Conservation (phyloP, 2,888 invertebrate species). For the Drosophila bunnanda region DNA sequence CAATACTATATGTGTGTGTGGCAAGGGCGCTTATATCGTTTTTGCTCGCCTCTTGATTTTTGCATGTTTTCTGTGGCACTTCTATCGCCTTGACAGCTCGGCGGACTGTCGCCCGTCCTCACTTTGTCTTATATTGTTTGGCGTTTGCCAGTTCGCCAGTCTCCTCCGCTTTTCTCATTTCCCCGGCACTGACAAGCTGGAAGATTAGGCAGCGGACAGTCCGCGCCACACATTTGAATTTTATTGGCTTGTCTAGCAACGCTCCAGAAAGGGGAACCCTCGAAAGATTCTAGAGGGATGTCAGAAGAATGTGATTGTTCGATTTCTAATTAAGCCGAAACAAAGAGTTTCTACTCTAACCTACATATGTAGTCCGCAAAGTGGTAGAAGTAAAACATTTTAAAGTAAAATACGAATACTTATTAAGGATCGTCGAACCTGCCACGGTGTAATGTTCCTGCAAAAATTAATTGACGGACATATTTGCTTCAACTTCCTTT, state of each 20-base stretch:
- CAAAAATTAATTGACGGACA: too few species aligned
- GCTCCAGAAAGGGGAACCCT: conserved; percentile 3
- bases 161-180: conserved; percentile 46
- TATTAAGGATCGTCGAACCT: too few species aligned
- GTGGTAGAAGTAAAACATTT: too few species aligned
- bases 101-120: conserved; percentile 51
- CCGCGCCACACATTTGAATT: conserved; percentile 83
- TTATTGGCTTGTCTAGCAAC: conserved; percentile 83
- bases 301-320: background rate
- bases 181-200: conserved; percentile 61
- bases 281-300: background rate
- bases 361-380: too few species aligned
- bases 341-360: background rate
- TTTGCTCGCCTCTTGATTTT: conserved; percentile 53
- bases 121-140: conserved; percentile 70
- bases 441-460: too few species aligned
- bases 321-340: background rate
- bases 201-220: conserved; percentile 67
- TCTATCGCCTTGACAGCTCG: conserved; percentile 67
- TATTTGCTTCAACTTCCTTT: too few species aligned
- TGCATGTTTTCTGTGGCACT: conserved; percentile 72
- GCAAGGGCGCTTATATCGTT: conserved; percentile 47
- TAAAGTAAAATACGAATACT: too few species aligned
- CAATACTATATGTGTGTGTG: conserved; percentile 48
- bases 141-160: conserved; percentile 44